Evolutionary conservation across 1,140 invertebrate species (phyloP).

Genomic region (Heliconius nattereri): DNA sequence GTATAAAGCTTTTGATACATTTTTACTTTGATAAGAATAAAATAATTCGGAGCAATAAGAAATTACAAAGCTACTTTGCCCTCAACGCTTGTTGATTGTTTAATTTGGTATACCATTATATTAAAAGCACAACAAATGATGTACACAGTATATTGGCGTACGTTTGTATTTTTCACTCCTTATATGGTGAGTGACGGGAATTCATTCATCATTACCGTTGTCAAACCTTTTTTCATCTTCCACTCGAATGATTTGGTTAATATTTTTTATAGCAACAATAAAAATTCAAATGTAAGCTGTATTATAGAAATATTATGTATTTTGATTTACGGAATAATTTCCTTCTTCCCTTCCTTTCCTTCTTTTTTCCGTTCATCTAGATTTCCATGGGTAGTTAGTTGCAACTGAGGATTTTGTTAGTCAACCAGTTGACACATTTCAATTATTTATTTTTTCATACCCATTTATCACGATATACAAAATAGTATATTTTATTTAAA

Average conservation of each 20-base stretch:
- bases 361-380: too few species aligned
- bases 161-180: neutral
- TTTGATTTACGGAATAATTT: neutral
- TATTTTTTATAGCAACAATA: neutral
- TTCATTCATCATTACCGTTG: slow-evolving; percentile 29
- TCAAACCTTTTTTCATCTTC: neutral
- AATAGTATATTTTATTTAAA: neutral
- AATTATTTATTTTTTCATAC: too few species aligned
- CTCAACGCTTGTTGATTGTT: too few species aligned
- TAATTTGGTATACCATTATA: too few species aligned
- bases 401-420: neutral
- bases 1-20: too few species aligned
- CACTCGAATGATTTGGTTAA: neutral
- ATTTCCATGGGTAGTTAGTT: too few species aligned
- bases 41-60: too few species aligned
- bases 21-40: too few species aligned
- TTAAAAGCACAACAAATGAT: too few species aligned
- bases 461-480: neutral
- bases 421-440: neutral
- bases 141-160: neutral
- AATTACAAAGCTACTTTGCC: too few species aligned
- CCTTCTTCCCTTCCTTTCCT: too few species aligned
- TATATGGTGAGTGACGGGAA: slow-evolving; percentile 7
- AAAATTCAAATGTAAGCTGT: neutral
- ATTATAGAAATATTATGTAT: neutral